A percentile compares a stretch with the other conserved stretches of the same genome.
Conservation (phyloP, 2,888 invertebrate genomes). For the Philereme transversata region DNA sequence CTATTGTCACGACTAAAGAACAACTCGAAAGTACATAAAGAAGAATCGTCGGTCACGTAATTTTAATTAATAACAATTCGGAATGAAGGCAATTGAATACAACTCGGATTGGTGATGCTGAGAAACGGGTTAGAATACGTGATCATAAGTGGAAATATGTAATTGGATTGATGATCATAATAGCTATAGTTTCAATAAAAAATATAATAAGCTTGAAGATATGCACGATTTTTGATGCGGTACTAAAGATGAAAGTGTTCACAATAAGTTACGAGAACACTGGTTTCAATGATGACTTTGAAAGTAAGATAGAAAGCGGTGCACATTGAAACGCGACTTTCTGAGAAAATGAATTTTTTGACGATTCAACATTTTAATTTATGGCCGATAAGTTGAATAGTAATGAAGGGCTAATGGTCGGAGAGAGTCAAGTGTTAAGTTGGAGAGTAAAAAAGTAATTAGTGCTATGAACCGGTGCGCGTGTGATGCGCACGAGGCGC, state of each 20-base stretch:
- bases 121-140: slow-evolving; percentile 44
- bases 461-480: slow-evolving; percentile 66
- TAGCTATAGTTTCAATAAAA: slow-evolving; percentile 39
- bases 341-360: slow-evolving; percentile 35
- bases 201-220: slow-evolving; percentile 46
- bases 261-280: slow-evolving; percentile 30
- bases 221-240: slow-evolving; percentile 41
- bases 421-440: slow-evolving; percentile 55
- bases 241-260: slow-evolving; percentile 44
- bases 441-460: slow-evolving; percentile 62
- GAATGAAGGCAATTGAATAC: slow-evolving; percentile 33
- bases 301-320: slow-evolving; percentile 33
- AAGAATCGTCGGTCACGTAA: slow-evolving; percentile 46
- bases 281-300: slow-evolving; percentile 30
- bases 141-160: slow-evolving; percentile 49
- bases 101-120: slow-evolving; percentile 37
- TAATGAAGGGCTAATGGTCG: slow-evolving; percentile 41
- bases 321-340: slow-evolving; percentile 24
- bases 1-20: slow-evolving; percentile 24
- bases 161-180: slow-evolving; percentile 45
- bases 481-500: slow-evolving; percentile 69
- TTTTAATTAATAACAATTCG: slow-evolving; percentile 36
- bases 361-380: slow-evolving; percentile 35
- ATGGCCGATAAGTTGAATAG: slow-evolving; percentile 24
- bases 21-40: slow-evolving; percentile 37